phyloP scores from a whole-genome alignment of 2,797 vertebrate species.

The Aplochiton taeniatus region DNA sequence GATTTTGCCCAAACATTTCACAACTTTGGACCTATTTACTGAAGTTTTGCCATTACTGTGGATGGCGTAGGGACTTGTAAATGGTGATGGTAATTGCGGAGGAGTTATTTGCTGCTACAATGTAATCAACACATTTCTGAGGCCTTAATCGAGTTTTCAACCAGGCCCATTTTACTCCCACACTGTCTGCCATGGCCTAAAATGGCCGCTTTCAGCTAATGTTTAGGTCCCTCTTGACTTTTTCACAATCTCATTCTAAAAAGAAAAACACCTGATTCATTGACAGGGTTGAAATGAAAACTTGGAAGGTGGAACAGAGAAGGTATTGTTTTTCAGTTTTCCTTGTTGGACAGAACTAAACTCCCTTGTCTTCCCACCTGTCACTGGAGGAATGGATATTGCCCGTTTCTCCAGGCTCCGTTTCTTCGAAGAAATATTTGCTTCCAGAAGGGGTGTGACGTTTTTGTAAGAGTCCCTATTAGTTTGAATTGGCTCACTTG shows the following conservation, averaged over 20 bases:
- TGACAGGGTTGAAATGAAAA: slow-evolving; percentile 19
- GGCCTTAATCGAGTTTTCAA: slow-evolving; percentile 50
- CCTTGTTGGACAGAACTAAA: too few species aligned
- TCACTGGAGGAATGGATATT: too few species aligned
- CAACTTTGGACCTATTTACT: slow-evolving; percentile 13
- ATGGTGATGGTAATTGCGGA: slow-evolving; percentile 37
- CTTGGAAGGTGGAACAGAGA: neutral
- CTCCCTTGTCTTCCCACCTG: too few species aligned
- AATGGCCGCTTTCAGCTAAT: slow-evolving; percentile 28
- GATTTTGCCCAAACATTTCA: slow-evolving; percentile 18
- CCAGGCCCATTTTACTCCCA: slow-evolving; percentile 53
- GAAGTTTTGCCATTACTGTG: slow-evolving; percentile 43
- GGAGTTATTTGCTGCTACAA: slow-evolving; percentile 50
- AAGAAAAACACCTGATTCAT: slow-evolving; percentile 29
- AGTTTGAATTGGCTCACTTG: neutral
- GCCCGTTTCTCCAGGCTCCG: too few species aligned
- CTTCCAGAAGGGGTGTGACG: too few species aligned
- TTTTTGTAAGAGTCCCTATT: neutral
- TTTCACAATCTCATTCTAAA: slow-evolving; percentile 23
- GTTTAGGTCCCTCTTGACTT: neutral
- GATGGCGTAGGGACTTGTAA: slow-evolving; percentile 41
- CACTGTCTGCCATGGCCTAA: slow-evolving; percentile 42
- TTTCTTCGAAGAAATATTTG: too few species aligned
- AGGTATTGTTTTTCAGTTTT: too few species aligned
- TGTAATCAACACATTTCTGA: slow-evolving; percentile 54